Percentiles rank a stretch among this genome's conserved stretches.
Conservation (phyloP, 2,113 vertebrate species). For the Leptosomus discolor region DNA sequence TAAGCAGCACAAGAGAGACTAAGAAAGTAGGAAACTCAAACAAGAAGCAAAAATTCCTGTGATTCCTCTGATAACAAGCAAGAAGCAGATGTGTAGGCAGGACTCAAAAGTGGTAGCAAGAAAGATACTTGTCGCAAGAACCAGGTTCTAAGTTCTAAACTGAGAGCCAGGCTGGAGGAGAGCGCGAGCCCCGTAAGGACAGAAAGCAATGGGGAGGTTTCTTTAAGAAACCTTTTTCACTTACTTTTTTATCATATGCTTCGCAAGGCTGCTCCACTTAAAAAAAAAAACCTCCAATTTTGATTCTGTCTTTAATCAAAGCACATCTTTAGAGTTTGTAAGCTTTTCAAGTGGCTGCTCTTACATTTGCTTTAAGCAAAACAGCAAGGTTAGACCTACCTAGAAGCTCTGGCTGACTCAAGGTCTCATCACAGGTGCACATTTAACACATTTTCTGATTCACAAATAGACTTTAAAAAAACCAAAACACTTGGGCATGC, state of each 20-base stretch:
- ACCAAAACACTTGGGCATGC: accelerated
- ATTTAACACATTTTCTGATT: neutral
- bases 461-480: neutral
- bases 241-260: neutral
- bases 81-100: neutral
- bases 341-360: neutral
- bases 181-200: neutral
- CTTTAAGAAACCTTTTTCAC: neutral
- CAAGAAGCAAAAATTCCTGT: neutral
- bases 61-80: neutral
- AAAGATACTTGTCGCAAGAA: neutral
- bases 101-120: neutral
- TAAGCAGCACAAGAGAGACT: neutral
- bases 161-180: neutral
- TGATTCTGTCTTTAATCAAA: neutral
- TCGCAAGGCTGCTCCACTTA: neutral
- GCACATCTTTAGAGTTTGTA: neutral
- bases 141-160: neutral
- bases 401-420: neutral
- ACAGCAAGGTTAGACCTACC: neutral
- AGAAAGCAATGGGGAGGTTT: neutral
- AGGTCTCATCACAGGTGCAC: neutral
- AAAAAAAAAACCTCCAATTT: neutral
- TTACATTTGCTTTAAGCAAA: neutral
- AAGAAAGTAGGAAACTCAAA: neutral